Evolutionary conservation across 2,888 invertebrate genomes (phyloP), one percentile per base, ranked within the genome.

Genomic region (Harpalus rufipes): DNA sequence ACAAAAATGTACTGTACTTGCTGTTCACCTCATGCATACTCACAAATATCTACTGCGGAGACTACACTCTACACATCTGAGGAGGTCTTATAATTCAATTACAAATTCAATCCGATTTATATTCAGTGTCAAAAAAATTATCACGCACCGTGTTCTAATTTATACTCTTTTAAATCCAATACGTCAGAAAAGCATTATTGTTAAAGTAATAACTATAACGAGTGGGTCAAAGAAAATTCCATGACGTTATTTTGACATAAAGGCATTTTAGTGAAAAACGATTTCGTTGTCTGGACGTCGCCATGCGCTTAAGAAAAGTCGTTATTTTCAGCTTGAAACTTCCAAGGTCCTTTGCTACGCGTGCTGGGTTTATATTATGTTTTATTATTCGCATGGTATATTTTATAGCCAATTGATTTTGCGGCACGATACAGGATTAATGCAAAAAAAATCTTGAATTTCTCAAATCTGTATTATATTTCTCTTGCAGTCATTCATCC

Each of bases 221-320:
- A 81, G 81, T 65, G 65, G 61, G 81, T 81, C 81, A 81, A 81
- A 81, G 81, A 63, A 81, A 63, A 81, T 81, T 81, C 65, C 44
- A 81, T 65, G 81, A 65, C 51, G 65, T 63, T 63, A 81, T 81
- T 65, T 81, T 81, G 81, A 65, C 81, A 51, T 18, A 65, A 65
- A 80, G 65, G 80, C 81, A 44, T 81, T 81, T 81, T 81, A 63
- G 81, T 65, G 81, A 81, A 81, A 81, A 81, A 81, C 65, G 63
- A 12, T 61, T 81, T 81, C 63, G 44, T 21, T 63, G 81, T 81
- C 81, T 81, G 41, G 51, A 63, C 41, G 51, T 81, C 65, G 39
- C 21, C 44, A 3, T 32, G 10, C 41, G 78, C 78, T 78, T 78
- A 78, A 78, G 78, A 78, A 78, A 78, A 21, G 65, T 65, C 81